Base-by-base conservation (phyloP, 2,113 vertebrate species). In the Scatophagus argus region DNA sequence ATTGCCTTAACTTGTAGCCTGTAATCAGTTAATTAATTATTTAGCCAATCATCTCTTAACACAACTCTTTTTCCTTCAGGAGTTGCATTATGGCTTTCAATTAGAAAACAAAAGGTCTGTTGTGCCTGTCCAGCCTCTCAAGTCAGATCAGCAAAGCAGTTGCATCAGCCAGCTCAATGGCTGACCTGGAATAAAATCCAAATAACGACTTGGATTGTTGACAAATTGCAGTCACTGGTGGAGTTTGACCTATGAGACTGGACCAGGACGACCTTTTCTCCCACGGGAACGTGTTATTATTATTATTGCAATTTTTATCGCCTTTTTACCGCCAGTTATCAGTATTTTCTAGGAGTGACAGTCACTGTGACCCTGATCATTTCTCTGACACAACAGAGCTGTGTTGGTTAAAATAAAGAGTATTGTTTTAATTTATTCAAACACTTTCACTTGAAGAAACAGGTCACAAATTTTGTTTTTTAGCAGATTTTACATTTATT, bases 171-270 rank as follows among this genome's bases (percentile, higher is more conserved):
- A 52, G 65, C 25, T n/a, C 19, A 16, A 8, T 25, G n/a, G 41
- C 54, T 80, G 71, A 83, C 54, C 78, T 65, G 44, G 70, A 84
- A 46, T 69, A 17, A 66, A 38, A 64, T 79, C 65, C 49, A 74
- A 44, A 41, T 82, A 79, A 74, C 43, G 27, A 11, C n/a, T 38
- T 59, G 11, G 47, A 34, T 70, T 81, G 65, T 73, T 74, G 77
- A 73, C 76, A 81, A 52, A 52, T 39, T 56, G 27, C 4, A 7
- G 64, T 81, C 1, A 12, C 34, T 76, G 65, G 69, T 64, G 32
- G 39, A 82, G 25, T 55, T 25, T 74, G 23, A 51, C 52, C 51
- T 87, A 72, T 76, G 49, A 62, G 38, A 58, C 34, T 21, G 14
- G n/a, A 27, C 6, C 11, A 43, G 8, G 9, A 29, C 1, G n/a